phyloP scores from a whole-genome alignment of 2,888 invertebrate genomes.

The Standfussiana lucernea region DNA sequence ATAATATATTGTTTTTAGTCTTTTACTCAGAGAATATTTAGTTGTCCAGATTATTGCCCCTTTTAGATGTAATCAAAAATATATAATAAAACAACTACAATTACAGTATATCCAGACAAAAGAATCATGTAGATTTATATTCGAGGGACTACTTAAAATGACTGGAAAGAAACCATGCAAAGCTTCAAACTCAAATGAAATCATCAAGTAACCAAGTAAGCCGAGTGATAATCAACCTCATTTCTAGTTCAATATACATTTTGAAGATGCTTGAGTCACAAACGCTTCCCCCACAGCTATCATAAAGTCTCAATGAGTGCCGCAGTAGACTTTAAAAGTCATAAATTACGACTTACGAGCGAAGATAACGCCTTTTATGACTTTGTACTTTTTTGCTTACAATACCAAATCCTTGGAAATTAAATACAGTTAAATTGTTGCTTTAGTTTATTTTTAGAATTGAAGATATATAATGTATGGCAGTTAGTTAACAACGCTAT shows the following conservation, averaged over 20 bases:
- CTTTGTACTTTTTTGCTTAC: slow-evolving; percentile 53
- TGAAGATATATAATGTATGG: background rate
- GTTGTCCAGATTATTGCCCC: background rate
- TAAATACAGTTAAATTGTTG: slow-evolving; percentile 30
- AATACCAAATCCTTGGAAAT: slow-evolving; percentile 52
- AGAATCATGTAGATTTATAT: background rate
- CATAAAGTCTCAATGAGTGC: slow-evolving; percentile 59
- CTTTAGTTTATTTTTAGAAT: slow-evolving; percentile 11
- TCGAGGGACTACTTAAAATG: too few species aligned
- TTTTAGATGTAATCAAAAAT: too few species aligned
- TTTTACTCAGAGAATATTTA: background rate
- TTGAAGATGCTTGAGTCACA: slow-evolving; percentile 48
- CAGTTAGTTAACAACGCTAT: background rate
- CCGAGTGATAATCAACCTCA: slow-evolving; percentile 28
- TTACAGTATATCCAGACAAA: background rate
- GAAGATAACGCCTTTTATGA: slow-evolving; percentile 64
- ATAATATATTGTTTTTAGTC: background rate
- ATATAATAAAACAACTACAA: too few species aligned
- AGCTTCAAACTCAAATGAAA: slow-evolving; percentile 5
- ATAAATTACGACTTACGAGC: slow-evolving; percentile 64
- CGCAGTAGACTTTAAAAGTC: slow-evolving; percentile 61
- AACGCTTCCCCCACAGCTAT: slow-evolving; percentile 42
- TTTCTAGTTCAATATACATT: slow-evolving; percentile 52
- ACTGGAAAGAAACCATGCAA: background rate
- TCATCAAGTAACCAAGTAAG: background rate